Percentiles rank a stretch among this genome's conserved stretches.
These are phyloP conservation scores for Pteruthius melanotis DNA, from an alignment of 2,113 vertebrate species.

Conservation along the genomic window DNA sequence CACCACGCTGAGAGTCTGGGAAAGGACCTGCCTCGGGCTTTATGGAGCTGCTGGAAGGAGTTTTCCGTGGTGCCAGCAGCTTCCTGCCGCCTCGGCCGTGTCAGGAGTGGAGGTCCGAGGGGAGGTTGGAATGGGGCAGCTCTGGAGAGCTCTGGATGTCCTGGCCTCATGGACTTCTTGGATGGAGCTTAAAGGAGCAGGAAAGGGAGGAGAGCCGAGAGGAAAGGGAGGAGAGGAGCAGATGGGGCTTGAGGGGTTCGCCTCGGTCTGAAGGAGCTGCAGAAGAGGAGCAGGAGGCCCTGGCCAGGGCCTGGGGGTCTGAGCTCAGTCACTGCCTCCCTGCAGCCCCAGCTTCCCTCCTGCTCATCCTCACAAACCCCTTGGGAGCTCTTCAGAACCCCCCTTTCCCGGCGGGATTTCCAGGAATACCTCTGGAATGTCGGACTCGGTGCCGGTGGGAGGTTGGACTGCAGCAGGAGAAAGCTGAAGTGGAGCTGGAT, in stretches of 20 bases:
- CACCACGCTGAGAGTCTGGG: fast-evolving
- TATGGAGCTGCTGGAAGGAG: background rate
- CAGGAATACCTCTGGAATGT: background rate
- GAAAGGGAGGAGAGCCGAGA: background rate
- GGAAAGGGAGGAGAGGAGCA: background rate
- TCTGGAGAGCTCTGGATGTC: background rate
- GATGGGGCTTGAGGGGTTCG: background rate
- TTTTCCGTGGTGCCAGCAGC: background rate
- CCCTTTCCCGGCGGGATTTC: background rate
- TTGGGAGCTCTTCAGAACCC: background rate
- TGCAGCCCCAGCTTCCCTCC: background rate
- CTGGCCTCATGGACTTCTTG: background rate
- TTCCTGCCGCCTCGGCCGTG: background rate
- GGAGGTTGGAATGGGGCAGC: background rate
- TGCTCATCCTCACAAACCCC: background rate
- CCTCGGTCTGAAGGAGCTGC: background rate
- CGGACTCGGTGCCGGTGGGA: background rate
- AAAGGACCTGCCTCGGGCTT: background rate
- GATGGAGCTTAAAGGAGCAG: background rate
- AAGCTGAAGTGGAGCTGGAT: background rate
- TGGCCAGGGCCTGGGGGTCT: background rate
- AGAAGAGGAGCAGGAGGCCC: background rate
- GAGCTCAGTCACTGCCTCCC: background rate
- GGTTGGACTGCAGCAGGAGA: background rate
- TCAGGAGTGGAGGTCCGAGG: no score